Percentiles rank a stretch among this genome's conserved stretches.
phyloP scores from a whole-genome alignment of 2,888 invertebrate genomes.

The Brachypterus glaber region DNA sequence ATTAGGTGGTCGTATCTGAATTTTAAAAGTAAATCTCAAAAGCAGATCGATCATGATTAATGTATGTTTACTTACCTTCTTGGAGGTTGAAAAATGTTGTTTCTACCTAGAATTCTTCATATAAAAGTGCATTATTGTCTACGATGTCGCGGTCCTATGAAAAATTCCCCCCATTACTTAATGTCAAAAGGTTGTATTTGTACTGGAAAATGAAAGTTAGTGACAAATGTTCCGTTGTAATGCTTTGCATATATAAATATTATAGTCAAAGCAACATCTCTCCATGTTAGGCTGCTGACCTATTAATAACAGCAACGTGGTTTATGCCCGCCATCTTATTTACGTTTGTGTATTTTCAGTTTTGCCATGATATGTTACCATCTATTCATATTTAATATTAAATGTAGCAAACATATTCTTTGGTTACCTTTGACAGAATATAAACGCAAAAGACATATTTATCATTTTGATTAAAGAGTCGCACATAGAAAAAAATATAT shows the following conservation, averaged over 20 bases:
- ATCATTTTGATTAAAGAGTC: no score
- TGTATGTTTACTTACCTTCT: conserved; percentile 3
- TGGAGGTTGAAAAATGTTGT: conserved; percentile 8
- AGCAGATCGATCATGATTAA: conserved; percentile 8
- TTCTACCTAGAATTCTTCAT: conserved; percentile 17
- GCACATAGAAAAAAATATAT: no score
- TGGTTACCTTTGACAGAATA: no score
- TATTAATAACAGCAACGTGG: conserved; percentile 27
- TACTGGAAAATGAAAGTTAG: conserved; percentile 39
- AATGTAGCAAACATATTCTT: no score
- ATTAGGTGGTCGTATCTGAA: no score
- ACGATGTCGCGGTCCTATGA: conserved; percentile 28
- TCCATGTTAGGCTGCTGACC: conserved; percentile 30
- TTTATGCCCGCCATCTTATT: conserved; percentile 28
- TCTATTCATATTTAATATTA: no score
- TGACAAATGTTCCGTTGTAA: conserved; percentile 38
- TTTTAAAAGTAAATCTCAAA: no score
- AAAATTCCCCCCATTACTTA: conserved; percentile 36
- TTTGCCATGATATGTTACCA: no score
- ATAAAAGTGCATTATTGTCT: conserved; percentile 31
- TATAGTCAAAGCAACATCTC: conserved; percentile 35
- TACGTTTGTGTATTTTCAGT: conserved; percentile 18
- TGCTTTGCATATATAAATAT: conserved; percentile 40
- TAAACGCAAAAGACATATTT: no score
- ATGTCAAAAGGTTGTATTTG: conserved; percentile 35